Evolutionary conservation across 2,797 vertebrate genomes (phyloP), one percentile per base, ranked within the genome.

Genomic region (Leptoclinus maculatus): DNA sequence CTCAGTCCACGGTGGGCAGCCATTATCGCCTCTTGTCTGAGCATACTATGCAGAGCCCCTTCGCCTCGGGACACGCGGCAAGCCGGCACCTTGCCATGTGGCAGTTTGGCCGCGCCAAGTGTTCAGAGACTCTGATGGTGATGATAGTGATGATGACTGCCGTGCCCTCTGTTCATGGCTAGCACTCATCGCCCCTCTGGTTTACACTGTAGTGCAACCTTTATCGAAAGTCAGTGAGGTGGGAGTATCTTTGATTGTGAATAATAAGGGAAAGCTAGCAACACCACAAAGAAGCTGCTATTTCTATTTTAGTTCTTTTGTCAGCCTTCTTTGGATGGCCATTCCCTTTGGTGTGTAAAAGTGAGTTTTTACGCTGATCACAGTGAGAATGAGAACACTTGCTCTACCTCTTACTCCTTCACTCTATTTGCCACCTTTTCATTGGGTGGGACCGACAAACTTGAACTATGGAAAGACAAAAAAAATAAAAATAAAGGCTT

Each of bases 321-420:
- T 41, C 38, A 71, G 87, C 87, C 87, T 87, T 87, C 90, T 89
- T 92, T 90, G 84, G 67, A 89, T 83, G 89, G 89, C 76, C 90
- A 67, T 89, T 90, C 85, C 90, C 89, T 91, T 54, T 86, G 78
- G 86, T 85, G 83, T 92, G 83, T 91, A 80, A 87, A 92, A 85
- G 70, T 89, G 67, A 78, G 59, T 88, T 91, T 93, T 88, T 88
- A 85, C 83, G 70, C 88, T 80, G 86, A 87, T 94, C 88, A 92
- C 92, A 88, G 89, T 88, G 85, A 93, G 90, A 92, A 92, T 92
- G 92, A 29, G 92, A 92, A 93, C 92, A 93, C 92, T 93, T 92
- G 91, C 92, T 94, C 94, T 94, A 94, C 93, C 94, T 94, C 93
- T 92, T 92, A 91, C 89, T 94, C 88, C 90, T 94, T 93, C 91